Evolutionary conservation across 2,888 invertebrate species (phyloP), one percentile per base, ranked within the genome.

Genomic region (Acronicta aceris): DNA sequence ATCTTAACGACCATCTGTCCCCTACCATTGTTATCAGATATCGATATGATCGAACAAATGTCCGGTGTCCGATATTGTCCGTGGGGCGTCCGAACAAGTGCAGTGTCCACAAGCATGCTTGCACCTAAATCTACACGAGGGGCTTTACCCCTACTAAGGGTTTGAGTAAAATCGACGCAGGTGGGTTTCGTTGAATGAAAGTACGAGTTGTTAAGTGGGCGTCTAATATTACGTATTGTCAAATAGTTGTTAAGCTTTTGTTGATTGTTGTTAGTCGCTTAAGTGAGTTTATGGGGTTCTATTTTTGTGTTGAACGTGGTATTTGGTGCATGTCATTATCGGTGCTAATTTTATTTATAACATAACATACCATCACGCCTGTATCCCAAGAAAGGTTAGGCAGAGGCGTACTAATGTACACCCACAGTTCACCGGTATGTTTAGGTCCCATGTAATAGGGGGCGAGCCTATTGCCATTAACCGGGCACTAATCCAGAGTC

Each of bases 71-170:
- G 72, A 80, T 81, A 82, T 81, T 74, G 78, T 78, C 69, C 78
- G 57, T 73, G 69, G 81, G 80, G 81, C 77, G 86, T 81, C 81
- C 84, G 75, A 62, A 83, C 84, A 79, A 89, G 88, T 87, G 89
- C 86, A 85, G 67, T 84, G 88, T 84, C 84, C 75, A 89, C 88
- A 89, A 71, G 74, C 73, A 53, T 57, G 55, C 65, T 67, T 75
- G 78, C 72, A 78, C 75, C 78, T 78, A 78, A 76, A 70, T 59
- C 76, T 52, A 76, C 73, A 77, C 30, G 45, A 55, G 54, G 65
- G 65, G 52, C 43, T 58, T 46, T 25, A 30, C 72, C 70, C 65
- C 68, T 76, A 78, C 78, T 59, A 76, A 70, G 64, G 64, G 63
- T 64, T 62, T 64, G 66, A 67, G 74, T 74, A 61, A 74, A 68